These are phyloP conservation scores for Lathronympha strigana DNA, from an alignment of 2,888 invertebrate genomes.

Conservation along the genomic window DNA sequence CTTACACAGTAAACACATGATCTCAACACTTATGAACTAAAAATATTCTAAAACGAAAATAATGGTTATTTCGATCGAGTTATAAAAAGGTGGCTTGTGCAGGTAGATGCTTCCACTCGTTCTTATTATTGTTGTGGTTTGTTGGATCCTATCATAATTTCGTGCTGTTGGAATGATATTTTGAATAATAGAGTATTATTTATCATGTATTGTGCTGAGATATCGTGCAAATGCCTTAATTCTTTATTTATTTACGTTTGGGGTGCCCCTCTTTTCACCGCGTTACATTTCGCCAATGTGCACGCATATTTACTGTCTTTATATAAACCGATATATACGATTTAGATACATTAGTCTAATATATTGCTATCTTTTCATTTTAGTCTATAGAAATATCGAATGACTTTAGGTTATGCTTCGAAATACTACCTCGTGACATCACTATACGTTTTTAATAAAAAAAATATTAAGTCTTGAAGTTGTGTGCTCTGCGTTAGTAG, in stretches of 20 bases:
- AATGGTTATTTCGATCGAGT: conserved; percentile 66
- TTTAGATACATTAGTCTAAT: conserved; percentile 82
- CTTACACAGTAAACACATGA: conserved; percentile 89
- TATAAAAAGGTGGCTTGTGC: conserved; percentile 78
- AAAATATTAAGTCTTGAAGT: conserved; percentile 40
- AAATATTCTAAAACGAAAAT: conserved; percentile 85
- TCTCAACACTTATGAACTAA: conserved; percentile 88
- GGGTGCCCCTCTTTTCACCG: conserved; percentile 74
- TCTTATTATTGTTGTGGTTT: conserved; percentile 65
- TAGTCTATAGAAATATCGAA: conserved; percentile 81
- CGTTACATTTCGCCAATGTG: conserved; percentile 73
- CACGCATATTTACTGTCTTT: conserved; percentile 75
- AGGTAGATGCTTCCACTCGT: conserved; percentile 70
- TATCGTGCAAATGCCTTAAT: conserved; percentile 77
- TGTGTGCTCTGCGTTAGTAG: conserved; percentile 42
- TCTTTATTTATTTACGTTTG: conserved; percentile 60
- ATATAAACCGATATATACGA: conserved; percentile 82
- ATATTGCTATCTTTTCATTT: conserved; percentile 84
- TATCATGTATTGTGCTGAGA: conserved; percentile 78
- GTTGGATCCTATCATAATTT: conserved; percentile 64
- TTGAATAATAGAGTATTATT: conserved; percentile 66
- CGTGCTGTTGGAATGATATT: conserved; percentile 57
- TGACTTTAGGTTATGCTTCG: conserved; percentile 66
- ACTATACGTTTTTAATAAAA: conserved; percentile 49
- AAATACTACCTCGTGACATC: conserved; percentile 58